These are phyloP conservation scores for Apocheima hispidaria DNA, from an alignment of 2,888 invertebrate species.

Conservation along the genomic window DNA sequence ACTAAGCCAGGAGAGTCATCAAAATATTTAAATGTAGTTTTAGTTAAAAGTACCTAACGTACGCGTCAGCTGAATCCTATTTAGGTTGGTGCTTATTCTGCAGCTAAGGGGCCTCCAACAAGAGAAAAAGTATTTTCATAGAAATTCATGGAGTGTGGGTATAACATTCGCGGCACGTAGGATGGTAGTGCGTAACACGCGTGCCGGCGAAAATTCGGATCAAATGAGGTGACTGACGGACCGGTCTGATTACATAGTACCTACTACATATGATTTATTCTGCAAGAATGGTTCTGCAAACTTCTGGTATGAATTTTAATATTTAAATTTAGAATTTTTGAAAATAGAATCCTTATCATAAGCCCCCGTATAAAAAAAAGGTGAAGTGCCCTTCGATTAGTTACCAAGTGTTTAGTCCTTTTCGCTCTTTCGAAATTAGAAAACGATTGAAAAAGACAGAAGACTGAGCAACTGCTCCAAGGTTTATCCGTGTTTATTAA, in stretches of 20 bases:
- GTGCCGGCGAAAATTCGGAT: constrained; percentile 32
- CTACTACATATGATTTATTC: constrained; percentile 29
- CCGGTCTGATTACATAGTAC: constrained; percentile 28
- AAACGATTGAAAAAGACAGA: too few relatives aligned
- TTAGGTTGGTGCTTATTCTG: constrained; percentile 27
- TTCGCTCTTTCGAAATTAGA: too few relatives aligned
- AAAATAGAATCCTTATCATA: too few relatives aligned
- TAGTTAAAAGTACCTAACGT: constrained; percentile 16
- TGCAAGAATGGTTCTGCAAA: too few relatives aligned
- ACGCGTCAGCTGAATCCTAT: constrained; percentile 28
- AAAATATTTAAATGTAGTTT: constrained; percentile 21
- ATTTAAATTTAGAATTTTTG: too few relatives aligned
- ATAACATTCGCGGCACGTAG: constrained; percentile 36
- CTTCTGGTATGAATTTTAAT: too few relatives aligned
- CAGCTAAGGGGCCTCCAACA: constrained; percentile 27
- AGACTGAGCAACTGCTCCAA: too few relatives aligned
- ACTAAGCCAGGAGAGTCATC: too few relatives aligned
- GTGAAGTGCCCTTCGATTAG: too few relatives aligned
- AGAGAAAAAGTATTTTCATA: constrained; percentile 39
- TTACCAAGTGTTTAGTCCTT: too few relatives aligned
- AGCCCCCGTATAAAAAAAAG: too few relatives aligned
- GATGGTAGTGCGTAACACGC: constrained; percentile 33
- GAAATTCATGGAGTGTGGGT: constrained; percentile 33
- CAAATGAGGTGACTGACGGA: constrained; percentile 38
- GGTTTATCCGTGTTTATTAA: too few relatives aligned